Evolutionary conservation across 2,888 invertebrate species (phyloP), one percentile per base, ranked within the genome.

Genomic region (Clitarchus hookeri): DNA sequence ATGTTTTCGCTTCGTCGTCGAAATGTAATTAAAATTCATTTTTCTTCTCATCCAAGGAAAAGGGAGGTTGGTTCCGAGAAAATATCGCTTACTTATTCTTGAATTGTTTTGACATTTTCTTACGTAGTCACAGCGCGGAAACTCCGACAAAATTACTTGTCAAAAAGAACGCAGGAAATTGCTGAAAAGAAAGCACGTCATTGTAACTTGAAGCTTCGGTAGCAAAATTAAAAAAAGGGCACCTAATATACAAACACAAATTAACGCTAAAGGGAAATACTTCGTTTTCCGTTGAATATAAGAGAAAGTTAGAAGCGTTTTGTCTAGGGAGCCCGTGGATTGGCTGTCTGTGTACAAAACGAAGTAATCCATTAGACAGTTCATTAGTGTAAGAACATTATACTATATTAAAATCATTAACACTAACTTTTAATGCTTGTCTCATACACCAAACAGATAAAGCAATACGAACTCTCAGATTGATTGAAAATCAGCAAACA

Each of bases 1-100:
- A 82, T 82, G 82, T 82, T 82, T 82, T 44, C 44, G 23, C 82
- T 6, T 36, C 82, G 82, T 27, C 44, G 9, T 44, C 44, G 27
- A 82, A 82, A 82, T 36, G 82, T 82, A 82, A 82, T 82, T 82
- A 44, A 82, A 82, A 82, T 82, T 36, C 82, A 9, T 82, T 82
- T 27, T 27, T 44, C 27, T 44, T 82, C 44, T 27, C 82, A 27
- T 82, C n/a, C 65, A n/a, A 16, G 65, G 65, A 19, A 65, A 65
- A 19, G 65, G n/a, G 65, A 65, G 65, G 65, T 65, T 6, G 65
- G 65, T 23, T 65, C 65, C 19, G n/a, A 65, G 65, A 65, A 65
- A 65, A 65, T 65, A 65, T 65, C 65, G 0, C 65, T 65, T 65
- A n/a, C 65, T 65, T 65, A n/a, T 65, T 12, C 65, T 65, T 65